Percentiles rank a stretch among this genome's conserved stretches.
Conservation (phyloP, 1,140 invertebrate species). For the Eriosoma lanigerum region DNA sequence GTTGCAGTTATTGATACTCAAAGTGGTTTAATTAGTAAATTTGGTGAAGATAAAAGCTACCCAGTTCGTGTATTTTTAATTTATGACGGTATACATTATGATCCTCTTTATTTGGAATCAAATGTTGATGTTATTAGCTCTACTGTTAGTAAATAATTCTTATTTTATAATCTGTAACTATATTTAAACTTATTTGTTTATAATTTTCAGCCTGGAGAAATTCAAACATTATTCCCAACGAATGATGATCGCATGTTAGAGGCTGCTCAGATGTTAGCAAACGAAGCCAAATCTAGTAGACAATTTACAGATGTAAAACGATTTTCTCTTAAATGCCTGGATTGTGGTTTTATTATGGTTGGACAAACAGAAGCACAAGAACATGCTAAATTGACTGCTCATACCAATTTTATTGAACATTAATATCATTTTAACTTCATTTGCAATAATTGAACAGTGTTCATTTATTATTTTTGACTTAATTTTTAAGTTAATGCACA, state of each 20-base stretch:
- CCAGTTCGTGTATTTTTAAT: conserved; percentile 81
- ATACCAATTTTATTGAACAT: conserved; percentile 83
- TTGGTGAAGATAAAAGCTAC: conserved; percentile 91
- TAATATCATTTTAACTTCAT: background rate
- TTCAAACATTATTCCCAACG: conserved; percentile 78
- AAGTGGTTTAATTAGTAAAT: conserved; percentile 85
- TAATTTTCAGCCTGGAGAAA: conserved; percentile 61
- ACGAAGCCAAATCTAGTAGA: conserved; percentile 81
- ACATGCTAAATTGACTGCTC: conserved; percentile 82
- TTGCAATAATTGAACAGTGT: background rate
- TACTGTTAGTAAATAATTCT: background rate
- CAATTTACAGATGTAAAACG: conserved; percentile 88
- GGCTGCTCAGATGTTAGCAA: conserved; percentile 80
- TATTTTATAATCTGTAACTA: background rate
- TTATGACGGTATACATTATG: conserved; percentile 96
- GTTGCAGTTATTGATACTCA: conserved; percentile 92
- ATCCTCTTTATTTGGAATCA: conserved; percentile 84
- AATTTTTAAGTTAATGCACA: background rate
- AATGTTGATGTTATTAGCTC: conserved; percentile 54
- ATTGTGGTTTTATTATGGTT: conserved; percentile 72
- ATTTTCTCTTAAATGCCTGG: conserved; percentile 80
- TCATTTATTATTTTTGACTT: background rate
- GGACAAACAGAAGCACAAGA: conserved; percentile 78
- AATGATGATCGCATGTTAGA: conserved; percentile 72
- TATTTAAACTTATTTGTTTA: background rate